Conservation (phyloP, 2,113 vertebrate genomes). For the Microcebus murinus region DNA sequence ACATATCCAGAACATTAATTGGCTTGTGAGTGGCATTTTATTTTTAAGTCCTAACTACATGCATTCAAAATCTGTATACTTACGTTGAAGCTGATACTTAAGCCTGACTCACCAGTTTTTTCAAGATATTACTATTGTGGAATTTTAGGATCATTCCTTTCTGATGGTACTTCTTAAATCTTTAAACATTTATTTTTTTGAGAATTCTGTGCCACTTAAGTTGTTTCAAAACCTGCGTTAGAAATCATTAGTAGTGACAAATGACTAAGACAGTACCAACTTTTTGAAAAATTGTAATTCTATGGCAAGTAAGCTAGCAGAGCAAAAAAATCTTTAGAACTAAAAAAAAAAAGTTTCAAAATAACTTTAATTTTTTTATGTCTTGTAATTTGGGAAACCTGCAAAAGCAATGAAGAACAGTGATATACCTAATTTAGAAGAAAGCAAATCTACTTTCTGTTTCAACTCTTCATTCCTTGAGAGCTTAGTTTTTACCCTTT, state of each 20-base stretch:
- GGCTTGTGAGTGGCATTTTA: neutral
- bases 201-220: neutral
- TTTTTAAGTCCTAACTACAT: neutral
- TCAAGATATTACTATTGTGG: neutral
- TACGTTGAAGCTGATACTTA: neutral
- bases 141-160: constrained; percentile 18
- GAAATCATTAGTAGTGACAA: neutral
- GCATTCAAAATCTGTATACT: neutral
- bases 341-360: neutral
- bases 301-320: neutral
- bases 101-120: neutral
- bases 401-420: neutral
- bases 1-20: neutral
- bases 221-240: neutral
- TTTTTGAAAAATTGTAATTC: neutral
- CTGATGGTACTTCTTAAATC: neutral
- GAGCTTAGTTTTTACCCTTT: neutral
- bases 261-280: constrained; percentile 20
- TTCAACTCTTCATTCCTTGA: neutral
- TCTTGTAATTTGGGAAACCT: neutral
- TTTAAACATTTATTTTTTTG: neutral
- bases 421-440: neutral
- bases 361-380: neutral
- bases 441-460: too few species aligned
- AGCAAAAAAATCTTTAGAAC: neutral